Conservation (phyloP, 2,797 vertebrate species). For the Brotula barbata region DNA sequence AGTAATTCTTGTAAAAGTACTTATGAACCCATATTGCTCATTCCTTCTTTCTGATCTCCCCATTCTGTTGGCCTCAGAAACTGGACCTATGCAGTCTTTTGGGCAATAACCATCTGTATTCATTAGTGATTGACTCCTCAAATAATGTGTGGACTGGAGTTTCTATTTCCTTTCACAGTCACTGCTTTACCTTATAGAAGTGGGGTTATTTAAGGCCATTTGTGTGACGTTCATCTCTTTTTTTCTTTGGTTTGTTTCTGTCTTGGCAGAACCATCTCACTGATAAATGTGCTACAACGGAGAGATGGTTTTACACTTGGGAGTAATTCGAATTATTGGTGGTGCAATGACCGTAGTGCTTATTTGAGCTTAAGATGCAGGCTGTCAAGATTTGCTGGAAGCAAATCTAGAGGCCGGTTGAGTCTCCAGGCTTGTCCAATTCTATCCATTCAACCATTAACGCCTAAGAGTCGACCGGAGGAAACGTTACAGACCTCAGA, state of each 20-base stretch:
- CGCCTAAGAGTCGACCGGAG: constrained; percentile 69
- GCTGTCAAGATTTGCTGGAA: constrained; percentile 62
- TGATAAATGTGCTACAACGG: constrained; percentile 61
- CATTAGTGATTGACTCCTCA: constrained; percentile 58
- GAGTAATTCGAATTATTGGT: constrained; percentile 62
- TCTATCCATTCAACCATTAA: constrained; percentile 81
- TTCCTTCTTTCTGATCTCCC: constrained; percentile 31
- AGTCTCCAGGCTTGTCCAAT: constrained; percentile 75
- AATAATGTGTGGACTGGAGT: constrained; percentile 52
- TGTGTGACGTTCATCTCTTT: constrained; percentile 23
- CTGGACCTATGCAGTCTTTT: constrained; percentile 42
- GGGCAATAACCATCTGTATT: constrained; percentile 56
- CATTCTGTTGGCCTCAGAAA: constrained; percentile 32
- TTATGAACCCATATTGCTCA: constrained; percentile 57
- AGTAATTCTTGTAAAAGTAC: constrained; percentile 62
- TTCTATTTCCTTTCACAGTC: constrained; percentile 31
- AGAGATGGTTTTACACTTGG: constrained; percentile 55
- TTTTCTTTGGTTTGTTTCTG: constrained; percentile 13
- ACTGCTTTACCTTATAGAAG: constrained; percentile 22
- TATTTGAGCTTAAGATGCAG: constrained; percentile 70
- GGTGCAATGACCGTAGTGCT: constrained; percentile 64
- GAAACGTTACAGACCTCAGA: constrained; percentile 72
- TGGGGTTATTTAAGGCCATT: constrained; percentile 31
- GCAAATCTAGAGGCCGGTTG: constrained; percentile 68
- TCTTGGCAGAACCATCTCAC: constrained; percentile 48